phyloP scores from a whole-genome alignment of 2,797 vertebrate species.

The Eospalax fontanierii region DNA sequence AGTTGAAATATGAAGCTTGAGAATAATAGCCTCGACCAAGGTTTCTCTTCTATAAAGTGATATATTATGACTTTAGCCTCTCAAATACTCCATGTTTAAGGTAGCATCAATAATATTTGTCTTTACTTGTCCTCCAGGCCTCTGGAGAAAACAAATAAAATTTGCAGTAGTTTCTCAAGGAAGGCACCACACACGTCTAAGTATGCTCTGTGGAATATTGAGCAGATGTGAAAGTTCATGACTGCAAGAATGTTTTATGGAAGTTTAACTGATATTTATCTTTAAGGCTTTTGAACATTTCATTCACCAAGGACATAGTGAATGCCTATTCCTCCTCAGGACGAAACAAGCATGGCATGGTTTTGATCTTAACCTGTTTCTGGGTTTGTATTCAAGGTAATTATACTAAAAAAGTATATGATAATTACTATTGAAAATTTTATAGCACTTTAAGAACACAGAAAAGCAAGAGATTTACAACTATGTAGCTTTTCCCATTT shows the following conservation, averaged over 20 bases:
- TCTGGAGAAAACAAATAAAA: conserved; percentile 65
- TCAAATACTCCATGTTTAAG: conserved; percentile 38
- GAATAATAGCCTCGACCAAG: conserved; percentile 31
- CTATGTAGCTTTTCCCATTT: background rate
- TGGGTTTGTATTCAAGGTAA: background rate
- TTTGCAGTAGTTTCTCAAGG: conserved; percentile 34
- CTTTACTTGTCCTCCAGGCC: background rate
- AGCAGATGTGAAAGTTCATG: background rate
- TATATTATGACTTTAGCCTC: conserved; percentile 20
- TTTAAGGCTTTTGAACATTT: conserved; percentile 43
- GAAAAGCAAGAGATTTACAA: background rate
- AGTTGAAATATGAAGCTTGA: background rate
- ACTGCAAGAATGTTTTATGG: conserved; percentile 31
- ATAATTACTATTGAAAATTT: background rate
- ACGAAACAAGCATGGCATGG: background rate
- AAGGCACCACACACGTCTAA: background rate
- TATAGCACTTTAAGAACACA: background rate
- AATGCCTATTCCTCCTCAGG: background rate
- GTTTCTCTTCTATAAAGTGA: conserved; percentile 39
- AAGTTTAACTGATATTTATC: conserved; percentile 42
- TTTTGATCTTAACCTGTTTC: conserved; percentile 19
- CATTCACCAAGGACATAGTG: conserved; percentile 1
- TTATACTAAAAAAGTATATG: background rate
- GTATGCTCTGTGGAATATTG: background rate
- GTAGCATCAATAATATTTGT: conserved; percentile 7